phyloP scores from a whole-genome alignment of 2,888 invertebrate species.

The Willowsia nigromaculata region DNA sequence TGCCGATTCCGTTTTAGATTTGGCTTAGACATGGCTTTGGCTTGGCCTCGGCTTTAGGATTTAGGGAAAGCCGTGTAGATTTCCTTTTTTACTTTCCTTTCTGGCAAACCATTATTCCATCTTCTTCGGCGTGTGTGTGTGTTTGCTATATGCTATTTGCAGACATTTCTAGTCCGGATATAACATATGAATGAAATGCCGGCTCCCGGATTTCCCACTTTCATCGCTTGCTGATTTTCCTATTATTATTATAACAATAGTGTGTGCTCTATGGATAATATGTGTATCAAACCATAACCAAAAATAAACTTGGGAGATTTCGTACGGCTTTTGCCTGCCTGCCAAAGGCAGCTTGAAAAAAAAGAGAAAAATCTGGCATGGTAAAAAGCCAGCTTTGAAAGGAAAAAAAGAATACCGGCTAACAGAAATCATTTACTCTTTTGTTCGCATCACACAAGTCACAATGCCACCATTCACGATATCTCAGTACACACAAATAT shows the following conservation, averaged over 20 bases:
- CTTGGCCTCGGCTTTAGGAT: slow-evolving; percentile 69
- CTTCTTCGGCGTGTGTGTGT: background rate
- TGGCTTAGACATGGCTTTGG: slow-evolving; percentile 58
- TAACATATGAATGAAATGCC: slow-evolving; percentile 45
- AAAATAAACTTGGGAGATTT: slow-evolving; percentile 1
- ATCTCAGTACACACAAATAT: slow-evolving; percentile 38
- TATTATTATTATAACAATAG: slow-evolving; percentile 27
- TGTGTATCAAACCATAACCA: slow-evolving; percentile 34
- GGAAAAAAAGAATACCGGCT: slow-evolving; percentile 15
- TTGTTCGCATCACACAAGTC: slow-evolving; percentile 10
- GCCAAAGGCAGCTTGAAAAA: slow-evolving; percentile 25
- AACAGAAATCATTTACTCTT: slow-evolving; percentile 43
- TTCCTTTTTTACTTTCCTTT: slow-evolving; percentile 42
- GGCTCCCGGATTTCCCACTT: slow-evolving; percentile 62
- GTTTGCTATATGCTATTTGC: too few species aligned
- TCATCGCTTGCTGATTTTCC: slow-evolving; percentile 57
- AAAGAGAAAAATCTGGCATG: slow-evolving; percentile 39
- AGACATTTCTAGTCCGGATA: background rate
- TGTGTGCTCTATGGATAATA: background rate
- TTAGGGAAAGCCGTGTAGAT: slow-evolving; percentile 63
- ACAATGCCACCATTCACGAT: background rate
- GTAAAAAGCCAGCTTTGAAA: slow-evolving; percentile 10
- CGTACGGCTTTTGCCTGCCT: slow-evolving; percentile 1
- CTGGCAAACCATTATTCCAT: slow-evolving; percentile 48
- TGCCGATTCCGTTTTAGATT: slow-evolving; percentile 49